Evolutionary conservation across 2,797 vertebrate species (phyloP), one percentile per base, ranked within the genome.

Genomic region (Dendrocincla tyrannina): DNA sequence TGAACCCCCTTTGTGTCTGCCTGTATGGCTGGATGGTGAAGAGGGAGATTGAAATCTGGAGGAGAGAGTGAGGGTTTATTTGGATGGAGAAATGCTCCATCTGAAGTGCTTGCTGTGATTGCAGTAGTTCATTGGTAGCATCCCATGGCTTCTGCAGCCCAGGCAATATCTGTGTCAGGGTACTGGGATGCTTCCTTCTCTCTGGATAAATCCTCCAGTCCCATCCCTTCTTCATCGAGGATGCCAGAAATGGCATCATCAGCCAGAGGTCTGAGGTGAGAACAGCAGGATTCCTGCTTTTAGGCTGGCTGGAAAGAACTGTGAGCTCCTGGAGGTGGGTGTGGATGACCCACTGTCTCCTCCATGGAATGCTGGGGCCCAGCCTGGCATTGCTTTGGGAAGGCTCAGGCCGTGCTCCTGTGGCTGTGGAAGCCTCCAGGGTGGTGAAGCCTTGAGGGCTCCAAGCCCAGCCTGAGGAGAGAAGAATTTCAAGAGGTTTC

Each of bases 401-500:
- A 39, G 39, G 64, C 37, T 53, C n/a, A 12, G 49, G n/a, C 55
- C 1, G 1, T 50, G 41, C n/a, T 81, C 44, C 33, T 30, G 42
- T 5, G n/a, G 86, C 60, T 30, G 46, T 55, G 33, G 73, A 39
- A 89, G 23, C 59, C 79, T 74, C 49, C 2, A 0, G 75, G 44
- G 52, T 0, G 24, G n/a, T 24, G 58, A 91, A n/a, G 67, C 74
- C 52, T 24, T 13, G 79, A 55, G 89, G 37, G 56, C 68, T 82
- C 55, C 28, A 37, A 63, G 67, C 66, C 66, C 56, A 86, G 55
- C 60, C 74, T 0, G 0, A 52, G 50, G 24, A 66, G 33, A 77
- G 53, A 89, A 83, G 83, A 92, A 86, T 88, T 79, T 70, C 74
- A 39, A 60, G 49, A 37, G 41, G 52, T 56, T 79, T n/a, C 83